Base-by-base conservation (phyloP, 2,797 vertebrate genomes). In the Amblyraja radiata region DNA sequence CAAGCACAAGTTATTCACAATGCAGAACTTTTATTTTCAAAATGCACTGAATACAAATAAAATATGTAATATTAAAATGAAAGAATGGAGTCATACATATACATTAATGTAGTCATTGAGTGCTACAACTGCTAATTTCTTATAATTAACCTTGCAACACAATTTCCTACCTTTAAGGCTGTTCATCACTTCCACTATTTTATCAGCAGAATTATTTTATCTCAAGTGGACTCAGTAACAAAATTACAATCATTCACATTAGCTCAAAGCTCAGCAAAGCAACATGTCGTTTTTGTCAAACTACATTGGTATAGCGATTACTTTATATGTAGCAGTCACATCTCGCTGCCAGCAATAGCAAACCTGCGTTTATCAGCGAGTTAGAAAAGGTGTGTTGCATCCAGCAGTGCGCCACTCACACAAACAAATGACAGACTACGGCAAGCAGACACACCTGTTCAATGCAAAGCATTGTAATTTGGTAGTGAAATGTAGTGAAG, bases 401-500 rank as follows among this genome's bases (percentile, higher is more conserved):
- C 11, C 81, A 3, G n/a, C 28, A 63, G 83, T 32, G 13, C 14
- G 58, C 58, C 6, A 10, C 61, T 18, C 16, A 32, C 8, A 21
- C 25, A 36, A 84, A 28, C 7, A 84, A 84, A 84, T 84, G 81
- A 61, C 18, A 88, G 6, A 6, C 18, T 68, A 68, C 84, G 32
- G 63, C 63, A 86, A 23, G 11, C 58, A 86, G 83, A 58, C 83
- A 88, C 63, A 68, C 84, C 61, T 88, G n/a, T 36, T 88, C 61
- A 68, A 88, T 65, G 84, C 84, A 86, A 86, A 86, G 58, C 65
- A 88, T 32, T 36, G 63, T 68, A 36, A 88, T 88, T 88, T 88
- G 84, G 23, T 88, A 88, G 63, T 88, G 84, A 88, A 88, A 88
- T 88, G 84, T 65, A 28, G 28, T 88, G 14, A 65, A 65, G 21